phyloP scores from a whole-genome alignment of 2,113 vertebrate species.

The Rhombomys opimus region DNA sequence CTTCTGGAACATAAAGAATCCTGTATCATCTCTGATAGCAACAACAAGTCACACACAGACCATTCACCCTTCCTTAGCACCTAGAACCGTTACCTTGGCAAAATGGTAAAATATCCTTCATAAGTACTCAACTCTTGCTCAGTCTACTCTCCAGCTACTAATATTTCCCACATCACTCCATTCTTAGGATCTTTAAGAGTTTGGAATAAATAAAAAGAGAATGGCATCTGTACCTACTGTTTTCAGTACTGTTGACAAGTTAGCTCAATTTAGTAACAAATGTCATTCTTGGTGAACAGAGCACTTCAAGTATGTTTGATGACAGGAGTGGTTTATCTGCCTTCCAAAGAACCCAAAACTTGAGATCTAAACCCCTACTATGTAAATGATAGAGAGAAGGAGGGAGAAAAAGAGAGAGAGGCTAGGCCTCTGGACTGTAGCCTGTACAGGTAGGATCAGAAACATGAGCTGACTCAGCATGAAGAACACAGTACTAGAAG shows the following conservation, averaged over 20 bases:
- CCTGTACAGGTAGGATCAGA: not conserved
- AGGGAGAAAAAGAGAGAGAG: no score
- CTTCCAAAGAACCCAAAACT: not conserved
- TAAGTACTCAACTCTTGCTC: not conserved
- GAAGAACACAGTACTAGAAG: not conserved
- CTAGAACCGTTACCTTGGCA: not conserved
- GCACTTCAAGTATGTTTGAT: not conserved
- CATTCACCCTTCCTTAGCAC: not conserved
- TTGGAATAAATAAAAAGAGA: not conserved
- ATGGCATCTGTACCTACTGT: not conserved
- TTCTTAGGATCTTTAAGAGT: not conserved
- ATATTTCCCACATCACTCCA: not conserved
- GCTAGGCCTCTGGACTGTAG: not conserved
- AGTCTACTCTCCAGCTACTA: not conserved
- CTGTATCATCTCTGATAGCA: conserved; percentile 50
- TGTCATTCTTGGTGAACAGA: not conserved
- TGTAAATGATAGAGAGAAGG: not conserved
- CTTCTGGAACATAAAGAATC: conserved; percentile 89
- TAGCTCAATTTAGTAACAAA: not conserved
- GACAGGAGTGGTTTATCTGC: not conserved
- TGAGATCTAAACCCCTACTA: not conserved
- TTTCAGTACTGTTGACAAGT: not conserved
- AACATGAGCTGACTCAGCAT: not conserved
- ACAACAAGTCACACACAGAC: not conserved
- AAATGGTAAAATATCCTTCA: not conserved